Conservation (phyloP, 2,797 vertebrate species). For the Margarornis squamiger region DNA sequence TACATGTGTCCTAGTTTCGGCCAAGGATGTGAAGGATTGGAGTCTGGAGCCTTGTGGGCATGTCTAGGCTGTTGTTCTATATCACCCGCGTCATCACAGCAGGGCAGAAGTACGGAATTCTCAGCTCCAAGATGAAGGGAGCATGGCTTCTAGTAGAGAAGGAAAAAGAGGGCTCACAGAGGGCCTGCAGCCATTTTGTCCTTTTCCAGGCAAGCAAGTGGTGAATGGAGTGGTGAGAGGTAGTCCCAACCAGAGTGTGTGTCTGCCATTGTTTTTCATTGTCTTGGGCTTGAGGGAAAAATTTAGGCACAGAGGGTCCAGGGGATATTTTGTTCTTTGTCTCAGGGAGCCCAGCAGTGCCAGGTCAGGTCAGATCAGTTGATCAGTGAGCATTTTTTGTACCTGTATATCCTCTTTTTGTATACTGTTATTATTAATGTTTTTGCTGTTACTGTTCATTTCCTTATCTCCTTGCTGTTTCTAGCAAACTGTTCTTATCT, state of each 20-base stretch:
- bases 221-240: background rate
- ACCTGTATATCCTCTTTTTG: background rate
- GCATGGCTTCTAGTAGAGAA: background rate
- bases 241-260: background rate
- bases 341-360: background rate
- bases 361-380: background rate
- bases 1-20: background rate
- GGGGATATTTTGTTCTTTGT: background rate
- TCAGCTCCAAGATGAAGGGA: background rate
- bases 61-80: background rate
- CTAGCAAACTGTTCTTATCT: background rate
- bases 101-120: background rate
- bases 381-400: background rate
- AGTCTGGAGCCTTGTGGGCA: no score
- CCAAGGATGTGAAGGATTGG: background rate
- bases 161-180: background rate
- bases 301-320: rapidly evolving
- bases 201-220: background rate
- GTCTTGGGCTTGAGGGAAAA: background rate
- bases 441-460: background rate
- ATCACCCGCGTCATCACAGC: background rate
- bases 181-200: background rate
- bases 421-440: background rate
- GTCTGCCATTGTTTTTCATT: background rate
- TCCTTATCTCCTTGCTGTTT: background rate